Base-by-base conservation (phyloP, 2,797 vertebrate genomes). In the Lycodopsis pacificus region DNA sequence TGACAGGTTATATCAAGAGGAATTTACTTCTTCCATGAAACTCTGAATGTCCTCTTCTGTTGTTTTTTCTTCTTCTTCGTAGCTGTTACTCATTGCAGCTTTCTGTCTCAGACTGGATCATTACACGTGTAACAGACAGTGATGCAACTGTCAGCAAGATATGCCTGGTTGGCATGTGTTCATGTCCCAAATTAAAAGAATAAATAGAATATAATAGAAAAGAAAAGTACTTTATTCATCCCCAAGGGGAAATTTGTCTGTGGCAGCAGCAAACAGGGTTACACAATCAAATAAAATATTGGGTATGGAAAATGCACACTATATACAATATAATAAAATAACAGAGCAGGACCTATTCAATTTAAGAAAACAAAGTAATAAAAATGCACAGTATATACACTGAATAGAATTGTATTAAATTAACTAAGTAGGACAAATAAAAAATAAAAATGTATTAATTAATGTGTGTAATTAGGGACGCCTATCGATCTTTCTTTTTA, bases 11-110 rank as follows among this genome's bases (percentile, higher is more conserved):
- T 2, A 44, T 72, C 11, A 56, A 71, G 14, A 30, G 46, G 12
- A 53, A 38, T 62, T 68, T 72, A 11, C 40, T 69, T 62, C 20
- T 69, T 68, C 48, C 32, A 19, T 71, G 32, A 66, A 44, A 8
- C 15, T 59, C 44, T 40, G 2, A 49, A 32, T 34, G 62, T 22
- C 32, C 19, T 42, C 27, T 30, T n/a, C 59, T 13, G 4, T 27
- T 57, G 38, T 77, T 20, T 48, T 57, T 22, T 51, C 6, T 32
- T 32, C 32, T 32, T 32, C 30, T 63, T 46, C 20, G 7, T 40
- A 56, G 30, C 61, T 65, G 36, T 67, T 51, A 38, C n/a, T 71
- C 27, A 44, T 4, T n/a, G 40, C 74, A 65, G 42, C 32, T 13
- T 54, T 58, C 4, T 63, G 20, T 71, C 20, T 66, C 12, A 38